phyloP scores from a whole-genome alignment of 2,797 vertebrate genomes.

The Syngnathus acus region DNA sequence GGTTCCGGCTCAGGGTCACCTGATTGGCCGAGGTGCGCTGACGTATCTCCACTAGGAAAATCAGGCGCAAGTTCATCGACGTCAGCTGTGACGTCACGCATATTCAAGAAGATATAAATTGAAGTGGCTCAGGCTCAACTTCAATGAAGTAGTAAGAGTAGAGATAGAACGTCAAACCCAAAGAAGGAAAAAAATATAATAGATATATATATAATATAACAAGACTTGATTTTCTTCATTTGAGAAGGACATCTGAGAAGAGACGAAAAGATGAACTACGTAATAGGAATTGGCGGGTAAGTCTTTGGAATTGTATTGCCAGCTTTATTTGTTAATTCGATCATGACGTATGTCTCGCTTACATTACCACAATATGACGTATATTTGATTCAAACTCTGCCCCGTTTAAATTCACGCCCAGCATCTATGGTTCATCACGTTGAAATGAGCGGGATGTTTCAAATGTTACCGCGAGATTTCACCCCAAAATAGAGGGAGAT shows the following conservation, averaged over 20 bases:
- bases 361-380: not conserved
- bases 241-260: constrained; percentile 10
- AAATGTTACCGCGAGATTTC: constrained; percentile 54
- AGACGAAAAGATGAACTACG: constrained; percentile 73
- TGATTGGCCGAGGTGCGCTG: constrained; percentile 25
- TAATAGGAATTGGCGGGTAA: constrained; percentile 92
- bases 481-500: constrained; percentile 56
- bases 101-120: constrained; percentile 9
- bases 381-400: not conserved
- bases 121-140: rapidly evolving
- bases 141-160: not conserved
- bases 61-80: constrained; percentile 1
- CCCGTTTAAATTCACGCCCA: not conserved
- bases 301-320: constrained; percentile 27
- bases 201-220: no score
- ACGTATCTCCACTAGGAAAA: not conserved
- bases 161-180: not conserved
- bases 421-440: constrained; percentile 26
- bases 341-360: not conserved
- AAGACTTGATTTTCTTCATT: constrained; percentile 6
- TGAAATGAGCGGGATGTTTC: constrained; percentile 73
- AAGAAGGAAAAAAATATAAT: no score
- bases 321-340: not conserved
- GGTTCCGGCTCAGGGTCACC: rapidly evolving
- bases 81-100: constrained; percentile 15